A percentile compares a stretch with the other conserved stretches of the same genome.
These are phyloP conservation scores for Acinonyx jubatus DNA, from an alignment of 2,113 vertebrate species.

Conservation along the genomic window DNA sequence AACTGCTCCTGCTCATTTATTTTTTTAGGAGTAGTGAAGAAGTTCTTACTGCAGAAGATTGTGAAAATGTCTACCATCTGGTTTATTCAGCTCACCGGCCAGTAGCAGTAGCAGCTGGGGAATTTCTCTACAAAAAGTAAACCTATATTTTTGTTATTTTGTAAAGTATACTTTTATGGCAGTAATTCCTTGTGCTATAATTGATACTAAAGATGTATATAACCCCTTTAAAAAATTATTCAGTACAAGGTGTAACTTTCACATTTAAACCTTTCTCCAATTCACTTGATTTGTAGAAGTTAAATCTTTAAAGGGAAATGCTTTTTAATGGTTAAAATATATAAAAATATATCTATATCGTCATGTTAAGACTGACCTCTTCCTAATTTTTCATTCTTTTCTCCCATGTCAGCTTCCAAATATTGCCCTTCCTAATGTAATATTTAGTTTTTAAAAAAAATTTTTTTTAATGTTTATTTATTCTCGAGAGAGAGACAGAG, in stretches of 20 bases:
- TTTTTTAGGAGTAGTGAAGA: slow-evolving; percentile 96
- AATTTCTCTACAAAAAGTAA: slow-evolving; percentile 99
- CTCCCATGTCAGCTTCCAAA: background rate
- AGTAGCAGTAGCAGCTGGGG: slow-evolving; percentile 97
- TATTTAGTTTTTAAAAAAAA: background rate
- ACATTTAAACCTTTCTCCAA: background rate
- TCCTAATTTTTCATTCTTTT: background rate
- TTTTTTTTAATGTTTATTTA: no score
- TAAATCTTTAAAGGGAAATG: background rate
- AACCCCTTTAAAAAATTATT: background rate
- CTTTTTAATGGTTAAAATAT: background rate
- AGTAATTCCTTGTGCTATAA: background rate
- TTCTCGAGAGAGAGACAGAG: no score
- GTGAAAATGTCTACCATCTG: slow-evolving; percentile 99
- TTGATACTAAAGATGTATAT: background rate
- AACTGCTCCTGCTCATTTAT: slow-evolving; percentile 8
- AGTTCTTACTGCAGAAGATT: slow-evolving; percentile 98
- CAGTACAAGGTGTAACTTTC: background rate
- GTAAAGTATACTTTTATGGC: background rate
- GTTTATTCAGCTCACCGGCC: slow-evolving; percentile 99
- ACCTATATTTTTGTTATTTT: slow-evolving; percentile 67
- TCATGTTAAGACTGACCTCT: background rate
- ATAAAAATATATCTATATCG: background rate
- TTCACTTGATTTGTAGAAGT: background rate
- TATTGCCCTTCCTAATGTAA: background rate